A percentile compares a stretch with the other conserved stretches of the same genome.
Conservation (phyloP, 2,888 invertebrate species). For the Cataglyphis altisquamis region DNA sequence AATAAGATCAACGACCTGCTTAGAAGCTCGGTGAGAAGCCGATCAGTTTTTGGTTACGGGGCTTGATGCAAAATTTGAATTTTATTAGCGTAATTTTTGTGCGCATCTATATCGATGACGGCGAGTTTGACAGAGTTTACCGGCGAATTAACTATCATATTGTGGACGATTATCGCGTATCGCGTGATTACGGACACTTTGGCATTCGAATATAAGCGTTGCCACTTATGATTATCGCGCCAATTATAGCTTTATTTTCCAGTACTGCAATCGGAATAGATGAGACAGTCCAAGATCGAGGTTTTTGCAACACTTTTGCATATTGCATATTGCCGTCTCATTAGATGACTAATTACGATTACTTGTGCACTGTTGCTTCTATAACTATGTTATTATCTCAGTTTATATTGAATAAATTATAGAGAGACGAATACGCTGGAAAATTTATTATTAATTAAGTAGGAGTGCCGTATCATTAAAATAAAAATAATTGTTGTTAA, state of each 20-base stretch:
- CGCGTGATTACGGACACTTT: conserved; percentile 58
- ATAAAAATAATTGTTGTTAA: background rate
- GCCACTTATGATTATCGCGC: conserved; percentile 52
- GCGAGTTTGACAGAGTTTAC: conserved; percentile 51
- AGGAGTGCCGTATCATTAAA: background rate
- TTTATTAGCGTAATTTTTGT: conserved; percentile 30
- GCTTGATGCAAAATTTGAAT: conserved; percentile 34
- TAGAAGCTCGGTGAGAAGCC: conserved; percentile 40
- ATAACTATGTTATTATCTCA: background rate
- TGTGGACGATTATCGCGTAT: conserved; percentile 41
- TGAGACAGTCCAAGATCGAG: background rate
- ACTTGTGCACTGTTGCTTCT: background rate
- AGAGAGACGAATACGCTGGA: background rate
- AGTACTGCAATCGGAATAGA: conserved; percentile 31
- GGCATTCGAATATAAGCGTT: conserved; percentile 31
- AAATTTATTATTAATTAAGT: background rate
- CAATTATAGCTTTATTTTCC: conserved; percentile 57
- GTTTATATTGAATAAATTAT: background rate
- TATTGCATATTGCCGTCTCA: background rate
- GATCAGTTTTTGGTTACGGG: background rate
- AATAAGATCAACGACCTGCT: conserved; percentile 53
- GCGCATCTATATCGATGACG: background rate
- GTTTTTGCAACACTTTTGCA: background rate
- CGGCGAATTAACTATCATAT: conserved; percentile 9
- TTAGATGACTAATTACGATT: conserved; percentile 9